phyloP scores from a whole-genome alignment of 2,888 invertebrate genomes.

The Ferrisia virgata region DNA sequence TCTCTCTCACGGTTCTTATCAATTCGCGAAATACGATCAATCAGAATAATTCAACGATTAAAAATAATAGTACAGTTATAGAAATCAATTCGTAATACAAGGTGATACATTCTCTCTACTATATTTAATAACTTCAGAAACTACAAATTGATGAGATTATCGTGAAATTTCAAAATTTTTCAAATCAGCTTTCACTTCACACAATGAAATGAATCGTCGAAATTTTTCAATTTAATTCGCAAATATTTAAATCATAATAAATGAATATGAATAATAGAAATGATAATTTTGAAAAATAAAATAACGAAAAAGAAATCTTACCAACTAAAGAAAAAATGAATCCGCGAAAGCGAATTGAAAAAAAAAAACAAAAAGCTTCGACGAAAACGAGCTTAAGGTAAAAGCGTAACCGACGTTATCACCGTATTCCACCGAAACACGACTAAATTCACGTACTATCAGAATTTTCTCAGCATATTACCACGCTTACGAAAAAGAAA shows the following conservation, averaged over 20 bases:
- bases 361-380: not conserved
- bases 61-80: not conserved
- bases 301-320: not conserved
- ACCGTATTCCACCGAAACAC: constrained; percentile 24
- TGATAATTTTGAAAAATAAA: not conserved
- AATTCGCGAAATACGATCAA: not conserved
- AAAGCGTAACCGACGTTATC: constrained; percentile 1
- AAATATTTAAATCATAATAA: not conserved
- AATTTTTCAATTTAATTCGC: not conserved
- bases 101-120: not conserved
- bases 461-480: constrained; percentile 34
- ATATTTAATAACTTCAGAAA: too few species aligned
- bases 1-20: not conserved
- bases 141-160: too few species aligned
- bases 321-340: not conserved
- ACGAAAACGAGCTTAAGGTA: not conserved
- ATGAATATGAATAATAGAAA: not conserved
- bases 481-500: not conserved
- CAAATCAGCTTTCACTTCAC: too few species aligned
- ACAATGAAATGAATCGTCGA: not conserved
- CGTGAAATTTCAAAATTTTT: too few species aligned
- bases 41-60: not conserved
- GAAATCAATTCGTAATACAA: not conserved
- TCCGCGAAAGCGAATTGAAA: not conserved
- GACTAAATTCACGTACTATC: constrained; percentile 29